phyloP scores from a whole-genome alignment of 2,113 vertebrate genomes.

The Eurypyga helias region DNA sequence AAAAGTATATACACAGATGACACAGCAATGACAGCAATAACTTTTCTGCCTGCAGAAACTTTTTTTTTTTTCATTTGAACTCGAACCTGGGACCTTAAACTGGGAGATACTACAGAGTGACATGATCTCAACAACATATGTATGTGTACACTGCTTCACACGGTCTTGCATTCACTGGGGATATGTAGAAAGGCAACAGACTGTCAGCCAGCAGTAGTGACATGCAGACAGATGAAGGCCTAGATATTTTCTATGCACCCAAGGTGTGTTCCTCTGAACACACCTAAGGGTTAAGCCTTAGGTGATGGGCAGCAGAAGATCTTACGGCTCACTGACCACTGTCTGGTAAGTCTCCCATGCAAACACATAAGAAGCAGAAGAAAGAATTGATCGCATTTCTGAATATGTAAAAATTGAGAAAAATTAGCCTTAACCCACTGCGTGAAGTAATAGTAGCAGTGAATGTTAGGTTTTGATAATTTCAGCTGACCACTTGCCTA shows the following conservation, averaged over 20 bases:
- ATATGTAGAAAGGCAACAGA: background rate
- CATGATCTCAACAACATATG: background rate
- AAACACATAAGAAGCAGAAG: background rate
- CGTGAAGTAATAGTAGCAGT: background rate
- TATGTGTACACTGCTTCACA: background rate
- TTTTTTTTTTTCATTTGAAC: background rate
- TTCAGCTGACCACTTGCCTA: background rate
- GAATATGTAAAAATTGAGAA: too few relatives aligned
- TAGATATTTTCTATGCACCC: background rate
- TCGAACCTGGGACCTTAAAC: background rate
- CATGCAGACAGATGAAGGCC: background rate
- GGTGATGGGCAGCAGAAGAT: background rate
- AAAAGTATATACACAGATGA: background rate
- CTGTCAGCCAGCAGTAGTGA: background rate
- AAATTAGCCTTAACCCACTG: background rate
- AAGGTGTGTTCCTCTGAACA: background rate
- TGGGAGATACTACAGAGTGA: background rate
- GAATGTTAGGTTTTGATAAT: background rate
- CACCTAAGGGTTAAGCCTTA: too few relatives aligned
- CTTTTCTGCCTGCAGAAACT: background rate
- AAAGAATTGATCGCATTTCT: too few relatives aligned
- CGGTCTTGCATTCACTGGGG: background rate
- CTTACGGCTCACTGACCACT: background rate
- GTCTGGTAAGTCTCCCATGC: background rate
- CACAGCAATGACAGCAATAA: background rate